Conservation (phyloP, 2,888 invertebrate species). For the Clostera curtula region DNA sequence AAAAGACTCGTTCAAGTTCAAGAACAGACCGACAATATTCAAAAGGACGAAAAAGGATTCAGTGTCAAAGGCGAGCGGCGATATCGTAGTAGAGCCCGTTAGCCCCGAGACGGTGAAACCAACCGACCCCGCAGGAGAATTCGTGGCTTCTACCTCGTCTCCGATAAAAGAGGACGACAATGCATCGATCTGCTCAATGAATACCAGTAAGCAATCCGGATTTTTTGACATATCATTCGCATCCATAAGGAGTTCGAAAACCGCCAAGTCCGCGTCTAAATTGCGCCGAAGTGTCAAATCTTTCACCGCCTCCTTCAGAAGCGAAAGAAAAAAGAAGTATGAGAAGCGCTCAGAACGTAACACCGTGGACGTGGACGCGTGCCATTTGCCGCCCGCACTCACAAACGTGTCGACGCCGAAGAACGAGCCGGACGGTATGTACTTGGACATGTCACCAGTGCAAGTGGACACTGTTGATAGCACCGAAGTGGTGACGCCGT, state of each 20-base stretch:
- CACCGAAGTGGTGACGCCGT: constrained; percentile 45
- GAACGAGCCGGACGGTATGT: constrained; percentile 50
- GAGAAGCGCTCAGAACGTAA: constrained; percentile 60
- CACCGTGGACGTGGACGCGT: constrained; percentile 56
- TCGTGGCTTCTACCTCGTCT: constrained; percentile 60
- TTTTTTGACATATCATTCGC: constrained; percentile 70
- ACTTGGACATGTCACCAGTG: constrained; percentile 60
- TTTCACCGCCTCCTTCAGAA: constrained; percentile 69
- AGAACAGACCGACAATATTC: constrained; percentile 65
- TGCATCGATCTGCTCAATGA: constrained; percentile 61
- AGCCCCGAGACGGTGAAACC: constrained; percentile 60
- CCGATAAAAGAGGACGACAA: constrained; percentile 67
- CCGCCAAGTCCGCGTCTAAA: constrained; percentile 65
- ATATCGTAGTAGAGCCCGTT: constrained; percentile 57
- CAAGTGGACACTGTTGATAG: constrained; percentile 67
- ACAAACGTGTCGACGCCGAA: constrained; percentile 58
- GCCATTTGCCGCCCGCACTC: constrained; percentile 44
- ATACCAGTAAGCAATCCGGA: constrained; percentile 66
- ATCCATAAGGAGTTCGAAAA: constrained; percentile 59
- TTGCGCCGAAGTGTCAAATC: constrained; percentile 66
- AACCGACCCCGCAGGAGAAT: constrained; percentile 62
- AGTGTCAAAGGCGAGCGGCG: constrained; percentile 51
- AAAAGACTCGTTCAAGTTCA: constrained; percentile 70
- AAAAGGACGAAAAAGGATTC: constrained; percentile 63
- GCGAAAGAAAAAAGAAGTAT: constrained; percentile 69